Percentiles rank a stretch among this genome's conserved stretches.
These are phyloP conservation scores for Hiodon tergisus DNA, from an alignment of 2,113 vertebrate species.

Conservation along the genomic window DNA sequence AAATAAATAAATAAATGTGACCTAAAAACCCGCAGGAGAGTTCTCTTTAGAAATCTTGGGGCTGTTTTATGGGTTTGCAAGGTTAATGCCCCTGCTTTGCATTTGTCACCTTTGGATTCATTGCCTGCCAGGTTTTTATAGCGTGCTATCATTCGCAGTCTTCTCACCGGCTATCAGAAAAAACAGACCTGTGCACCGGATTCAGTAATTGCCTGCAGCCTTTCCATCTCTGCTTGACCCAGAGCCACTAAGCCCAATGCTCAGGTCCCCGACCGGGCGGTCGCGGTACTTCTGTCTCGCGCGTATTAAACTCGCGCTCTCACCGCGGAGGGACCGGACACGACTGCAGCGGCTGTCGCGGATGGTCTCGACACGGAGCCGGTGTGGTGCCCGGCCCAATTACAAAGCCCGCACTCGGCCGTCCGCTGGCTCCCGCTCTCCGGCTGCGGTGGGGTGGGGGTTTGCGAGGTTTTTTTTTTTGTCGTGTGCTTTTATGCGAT, in stretches of 20 bases:
- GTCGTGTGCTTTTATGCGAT: background rate
- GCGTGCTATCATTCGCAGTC: too few species aligned
- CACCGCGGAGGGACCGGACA: background rate
- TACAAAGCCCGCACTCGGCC: background rate
- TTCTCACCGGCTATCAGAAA: background rate
- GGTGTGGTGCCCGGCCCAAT: background rate
- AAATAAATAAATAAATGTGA: too few species aligned
- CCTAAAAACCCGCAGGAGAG: too few species aligned
- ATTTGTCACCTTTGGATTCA: too few species aligned
- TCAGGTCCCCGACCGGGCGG: background rate
- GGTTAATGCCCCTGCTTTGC: too few species aligned
- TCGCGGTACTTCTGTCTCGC: background rate
- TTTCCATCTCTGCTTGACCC: background rate
- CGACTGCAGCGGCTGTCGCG: too few species aligned
- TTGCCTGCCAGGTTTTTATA: too few species aligned
- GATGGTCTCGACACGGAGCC: background rate
- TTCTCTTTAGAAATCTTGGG: too few species aligned
- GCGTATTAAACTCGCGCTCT: background rate
- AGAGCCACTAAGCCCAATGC: background rate
- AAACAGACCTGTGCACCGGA: background rate
- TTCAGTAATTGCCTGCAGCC: background rate
- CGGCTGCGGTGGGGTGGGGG: background rate
- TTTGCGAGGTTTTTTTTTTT: background rate
- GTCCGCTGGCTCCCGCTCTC: background rate
- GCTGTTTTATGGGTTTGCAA: too few species aligned